Evolutionary conservation across 2,888 invertebrate genomes (phyloP).

Genomic region (Phortica okadai): DNA sequence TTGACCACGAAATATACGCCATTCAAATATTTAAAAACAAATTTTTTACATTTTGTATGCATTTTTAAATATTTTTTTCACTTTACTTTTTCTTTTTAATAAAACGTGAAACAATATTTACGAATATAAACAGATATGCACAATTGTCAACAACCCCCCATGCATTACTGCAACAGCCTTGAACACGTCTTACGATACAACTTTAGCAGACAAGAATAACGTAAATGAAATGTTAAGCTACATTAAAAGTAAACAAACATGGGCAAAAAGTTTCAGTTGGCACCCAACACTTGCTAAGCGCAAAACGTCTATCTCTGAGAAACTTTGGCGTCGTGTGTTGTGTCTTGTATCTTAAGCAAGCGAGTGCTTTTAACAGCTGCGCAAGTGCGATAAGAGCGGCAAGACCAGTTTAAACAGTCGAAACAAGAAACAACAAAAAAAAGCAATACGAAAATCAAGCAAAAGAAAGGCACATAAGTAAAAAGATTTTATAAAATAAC

Average conservation of each 20-base stretch:
- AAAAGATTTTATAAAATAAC: not conserved
- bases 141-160: not conserved
- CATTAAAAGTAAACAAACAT: slow-evolving; percentile 4
- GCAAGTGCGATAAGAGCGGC: not conserved
- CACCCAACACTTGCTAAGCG: slow-evolving; percentile 14
- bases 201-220: not conserved
- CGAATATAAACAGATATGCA: not conserved
- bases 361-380: not conserved
- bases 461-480: not conserved
- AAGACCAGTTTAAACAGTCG: not conserved
- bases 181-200: slow-evolving; percentile 7
- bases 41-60: too few species aligned
- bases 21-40: too few species aligned
- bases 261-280: slow-evolving; percentile 18
- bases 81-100: too few species aligned
- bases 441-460: not conserved
- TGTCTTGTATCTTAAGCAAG: not conserved
- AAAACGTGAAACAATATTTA: too few species aligned
- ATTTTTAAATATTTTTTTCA: too few species aligned
- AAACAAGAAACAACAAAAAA: not conserved
- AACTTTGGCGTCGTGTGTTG: not conserved
- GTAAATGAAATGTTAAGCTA: slow-evolving; percentile 15
- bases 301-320: not conserved
- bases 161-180: not conserved
- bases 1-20: too few species aligned